Percentiles rank a stretch among this genome's conserved stretches.
Evolutionary conservation across 2,888 invertebrate species (phyloP).

Genomic region (Pammene fasciana): DNA sequence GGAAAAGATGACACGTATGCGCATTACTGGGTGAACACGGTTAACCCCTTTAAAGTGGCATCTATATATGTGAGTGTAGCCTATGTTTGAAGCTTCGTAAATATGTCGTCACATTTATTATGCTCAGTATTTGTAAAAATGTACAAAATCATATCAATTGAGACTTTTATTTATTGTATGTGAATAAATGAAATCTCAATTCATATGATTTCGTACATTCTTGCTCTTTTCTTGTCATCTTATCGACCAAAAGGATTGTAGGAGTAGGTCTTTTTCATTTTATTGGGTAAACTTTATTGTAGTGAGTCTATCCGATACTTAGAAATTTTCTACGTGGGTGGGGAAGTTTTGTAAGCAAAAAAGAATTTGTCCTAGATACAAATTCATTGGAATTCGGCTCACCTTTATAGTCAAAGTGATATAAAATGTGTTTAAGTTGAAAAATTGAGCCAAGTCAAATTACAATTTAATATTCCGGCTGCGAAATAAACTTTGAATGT

Average conservation of each 20-base stretch:
- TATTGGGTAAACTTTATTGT: neutral
- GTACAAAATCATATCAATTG: no score
- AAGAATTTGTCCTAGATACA: neutral
- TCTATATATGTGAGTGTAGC: no score
- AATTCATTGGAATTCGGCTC: neutral
- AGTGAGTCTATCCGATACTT: neutral
- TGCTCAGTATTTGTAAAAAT: no score
- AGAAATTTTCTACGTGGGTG: neutral
- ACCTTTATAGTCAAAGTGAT: conserved; percentile 1
- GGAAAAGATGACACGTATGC: no score
- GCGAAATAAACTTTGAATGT: conserved; percentile 17
- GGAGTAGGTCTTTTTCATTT: neutral
- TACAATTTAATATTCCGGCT: conserved; percentile 54
- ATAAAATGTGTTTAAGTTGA: conserved; percentile 34
- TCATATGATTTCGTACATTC: neutral
- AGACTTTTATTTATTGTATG: no score
- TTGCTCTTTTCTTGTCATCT: neutral
- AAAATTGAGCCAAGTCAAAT: conserved; percentile 52
- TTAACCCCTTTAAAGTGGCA: no score
- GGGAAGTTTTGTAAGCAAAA: neutral
- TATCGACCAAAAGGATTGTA: neutral
- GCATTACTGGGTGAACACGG: no score
- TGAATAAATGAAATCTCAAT: neutral
- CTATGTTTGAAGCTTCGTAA: no score
- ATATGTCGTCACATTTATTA: no score